Conservation (phyloP, 2,888 invertebrate species). For the Acronicta alni region DNA sequence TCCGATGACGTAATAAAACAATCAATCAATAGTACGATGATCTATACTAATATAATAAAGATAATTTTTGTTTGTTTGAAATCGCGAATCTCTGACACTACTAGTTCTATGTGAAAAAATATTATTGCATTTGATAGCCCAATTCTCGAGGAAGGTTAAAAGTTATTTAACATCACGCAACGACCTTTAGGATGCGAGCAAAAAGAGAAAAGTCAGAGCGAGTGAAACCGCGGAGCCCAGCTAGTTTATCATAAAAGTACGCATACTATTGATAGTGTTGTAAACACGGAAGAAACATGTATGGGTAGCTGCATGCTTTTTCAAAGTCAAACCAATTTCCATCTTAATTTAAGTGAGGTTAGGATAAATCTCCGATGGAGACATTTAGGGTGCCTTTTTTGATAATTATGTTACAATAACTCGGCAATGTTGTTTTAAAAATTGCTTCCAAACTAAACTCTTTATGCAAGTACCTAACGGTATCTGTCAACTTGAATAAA, state of each 20-base stretch:
- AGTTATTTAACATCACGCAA: too few relatives aligned
- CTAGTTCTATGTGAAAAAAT: too few relatives aligned
- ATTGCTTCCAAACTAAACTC: constrained; percentile 52
- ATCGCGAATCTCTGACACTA: too few relatives aligned
- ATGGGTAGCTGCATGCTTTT: not conserved
- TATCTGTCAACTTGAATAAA: constrained; percentile 56
- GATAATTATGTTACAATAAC: constrained; percentile 55
- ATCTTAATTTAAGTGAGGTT: constrained; percentile 18
- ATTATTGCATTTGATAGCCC: too few relatives aligned
- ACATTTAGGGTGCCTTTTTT: constrained; percentile 11
- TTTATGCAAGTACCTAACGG: constrained; percentile 54
- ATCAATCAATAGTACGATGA: constrained; percentile 45
- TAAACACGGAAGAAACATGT: constrained; percentile 36
- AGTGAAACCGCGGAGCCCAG: too few relatives aligned
- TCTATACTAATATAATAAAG: too few relatives aligned
- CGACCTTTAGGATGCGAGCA: too few relatives aligned
- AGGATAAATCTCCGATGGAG: constrained; percentile 32
- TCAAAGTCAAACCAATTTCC: constrained; percentile 12
- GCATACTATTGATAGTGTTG: constrained; percentile 16
- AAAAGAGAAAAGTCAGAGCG: too few relatives aligned
- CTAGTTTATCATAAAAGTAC: constrained; percentile 34
- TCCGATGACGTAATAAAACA: constrained; percentile 36
- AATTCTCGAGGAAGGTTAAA: too few relatives aligned
- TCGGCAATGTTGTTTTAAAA: constrained; percentile 59
- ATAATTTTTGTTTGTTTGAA: too few relatives aligned